Evolutionary conservation across 2,797 vertebrate genomes (phyloP), one percentile per base, ranked within the genome.

Genomic region (Xiphorhynchus erythropygius): DNA sequence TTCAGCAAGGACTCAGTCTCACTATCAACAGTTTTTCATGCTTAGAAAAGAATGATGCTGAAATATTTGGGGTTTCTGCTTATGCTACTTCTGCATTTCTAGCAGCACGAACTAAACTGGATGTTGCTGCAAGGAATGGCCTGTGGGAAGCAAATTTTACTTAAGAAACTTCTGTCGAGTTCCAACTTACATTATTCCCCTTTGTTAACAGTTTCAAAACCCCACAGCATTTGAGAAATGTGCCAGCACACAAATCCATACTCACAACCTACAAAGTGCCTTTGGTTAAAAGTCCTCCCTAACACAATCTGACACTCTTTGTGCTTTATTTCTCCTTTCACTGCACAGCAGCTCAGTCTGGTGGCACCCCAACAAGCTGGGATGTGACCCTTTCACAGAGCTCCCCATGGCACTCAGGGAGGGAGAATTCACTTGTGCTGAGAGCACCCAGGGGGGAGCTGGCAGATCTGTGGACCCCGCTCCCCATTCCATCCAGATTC

Each of bases 181-280:
- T 32, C 77, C 44, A 91, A 62, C 63, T 87, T 78, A 57, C 60
- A 55, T 90, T 78, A 71, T 77, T 55, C n/a, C 81, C 67, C 52
- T 71, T 64, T 87, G 41, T 44, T 32, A 64, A 50, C 57, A 33
- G 35, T 91, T 95, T 86, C 86, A 93, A 79, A 94, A 84, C 41
- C n/a, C 25, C 39, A 30, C 25, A 68, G 60, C 30, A 86, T 64
- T 56, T 60, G 49, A 92, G 37, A 71, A 89, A 62, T 62, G 46
- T 60, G 60, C 57, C 84, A 74, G 68, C 32, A 60, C 49, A 59
- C 10, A 80, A 57, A 60, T 83, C 62, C 74, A 53, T 74, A 83
- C 21, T 64, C 63, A 33, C 35, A 33, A 84, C 28, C 56, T 55
- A 69, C 57, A 67, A 49, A 3, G 27, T 46, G 77, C 52, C 74